These are phyloP conservation scores for Stenchaetothrips biformis DNA, from an alignment of 2,888 invertebrate genomes.

Conservation along the genomic window DNA sequence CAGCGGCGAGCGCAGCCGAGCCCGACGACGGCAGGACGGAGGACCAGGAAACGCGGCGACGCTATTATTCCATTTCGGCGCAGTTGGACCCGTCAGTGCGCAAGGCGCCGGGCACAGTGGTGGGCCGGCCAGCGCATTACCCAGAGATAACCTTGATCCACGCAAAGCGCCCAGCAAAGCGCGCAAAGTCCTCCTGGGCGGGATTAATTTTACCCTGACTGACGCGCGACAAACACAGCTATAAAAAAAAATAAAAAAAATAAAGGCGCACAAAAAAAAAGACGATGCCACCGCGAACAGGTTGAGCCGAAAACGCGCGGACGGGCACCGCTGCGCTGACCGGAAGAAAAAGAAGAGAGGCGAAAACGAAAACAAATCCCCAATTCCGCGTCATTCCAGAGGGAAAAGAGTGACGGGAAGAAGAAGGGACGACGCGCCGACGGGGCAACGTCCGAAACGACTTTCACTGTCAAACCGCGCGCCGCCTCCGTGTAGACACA, in stretches of 20 bases:
- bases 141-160: not conserved
- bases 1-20: no score
- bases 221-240: not conserved
- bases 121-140: no score
- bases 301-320: not conserved
- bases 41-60: no score
- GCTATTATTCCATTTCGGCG: no score
- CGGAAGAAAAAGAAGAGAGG: not conserved
- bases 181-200: not conserved
- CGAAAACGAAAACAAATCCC: not conserved
- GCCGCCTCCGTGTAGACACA: not conserved
- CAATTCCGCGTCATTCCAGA: not conserved
- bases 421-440: not conserved
- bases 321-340: no score
- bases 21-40: no score
- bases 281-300: not conserved
- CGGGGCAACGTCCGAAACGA: slow-evolving; percentile 5
- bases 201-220: not conserved
- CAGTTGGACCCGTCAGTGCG: no score
- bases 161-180: not conserved
- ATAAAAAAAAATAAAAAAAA: not conserved
- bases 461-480: slow-evolving; percentile 18
- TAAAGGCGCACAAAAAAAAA: not conserved
- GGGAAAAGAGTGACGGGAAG: not conserved
- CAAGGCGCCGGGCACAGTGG: no score